These are phyloP conservation scores for Sebastes itinus DNA, from an alignment of 2,797 vertebrate species.

Conservation along the genomic window DNA sequence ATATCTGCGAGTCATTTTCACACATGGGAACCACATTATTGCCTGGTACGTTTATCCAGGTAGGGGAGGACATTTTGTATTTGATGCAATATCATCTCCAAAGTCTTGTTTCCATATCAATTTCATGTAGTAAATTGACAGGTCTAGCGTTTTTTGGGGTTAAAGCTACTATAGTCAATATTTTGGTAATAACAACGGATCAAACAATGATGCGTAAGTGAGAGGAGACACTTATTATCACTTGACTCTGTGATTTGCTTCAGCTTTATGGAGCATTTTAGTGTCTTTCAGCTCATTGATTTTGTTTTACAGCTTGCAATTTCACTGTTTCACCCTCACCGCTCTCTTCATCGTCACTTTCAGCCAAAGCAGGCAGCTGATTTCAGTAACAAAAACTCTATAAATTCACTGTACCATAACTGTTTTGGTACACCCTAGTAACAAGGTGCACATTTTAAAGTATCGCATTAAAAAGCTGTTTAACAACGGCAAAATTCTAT, in stretches of 20 bases:
- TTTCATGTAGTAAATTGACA: not conserved
- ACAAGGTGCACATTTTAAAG: no score
- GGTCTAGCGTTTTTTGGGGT: not conserved
- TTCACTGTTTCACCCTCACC: no score
- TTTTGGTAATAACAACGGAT: not conserved
- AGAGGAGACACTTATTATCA: not conserved
- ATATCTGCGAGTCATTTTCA: conserved; percentile 15
- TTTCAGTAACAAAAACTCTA: not conserved
- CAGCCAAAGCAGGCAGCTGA: not conserved
- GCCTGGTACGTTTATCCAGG: conserved; percentile 2
- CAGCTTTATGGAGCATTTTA: not conserved
- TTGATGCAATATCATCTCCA: not conserved
- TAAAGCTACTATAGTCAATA: not conserved
- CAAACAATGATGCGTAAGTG: not conserved
- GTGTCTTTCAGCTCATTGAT: not conserved
- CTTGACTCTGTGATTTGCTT: not conserved
- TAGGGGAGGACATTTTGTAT: not conserved
- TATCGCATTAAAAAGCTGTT: not conserved
- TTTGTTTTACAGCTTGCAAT: no score
- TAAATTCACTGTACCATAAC: not conserved
- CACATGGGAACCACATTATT: not conserved
- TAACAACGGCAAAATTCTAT: not conserved
- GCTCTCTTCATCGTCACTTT: not conserved
- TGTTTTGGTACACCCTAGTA: not conserved
- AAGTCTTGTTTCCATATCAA: not conserved